Percentiles rank a stretch among this genome's conserved stretches.
These are phyloP conservation scores for Arctopsyche grandis DNA, from an alignment of 1,140 invertebrate genomes.

Conservation along the genomic window DNA sequence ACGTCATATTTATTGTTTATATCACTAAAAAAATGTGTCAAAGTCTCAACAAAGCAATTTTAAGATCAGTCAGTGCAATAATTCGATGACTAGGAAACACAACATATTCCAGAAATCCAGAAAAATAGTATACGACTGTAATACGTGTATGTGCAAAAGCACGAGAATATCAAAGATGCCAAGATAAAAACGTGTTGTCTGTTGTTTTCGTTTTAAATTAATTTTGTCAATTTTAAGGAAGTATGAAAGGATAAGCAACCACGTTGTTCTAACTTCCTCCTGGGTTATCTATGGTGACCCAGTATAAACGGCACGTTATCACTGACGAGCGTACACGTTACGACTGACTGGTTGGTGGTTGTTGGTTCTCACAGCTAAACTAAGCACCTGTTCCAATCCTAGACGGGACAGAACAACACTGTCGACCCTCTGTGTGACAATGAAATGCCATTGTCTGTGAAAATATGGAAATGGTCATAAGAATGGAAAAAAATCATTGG, in stretches of 20 bases:
- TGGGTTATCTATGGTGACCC: neutral
- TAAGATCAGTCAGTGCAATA: too few relatives aligned
- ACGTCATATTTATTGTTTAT: conserved; percentile 42
- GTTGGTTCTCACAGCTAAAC: conserved; percentile 15
- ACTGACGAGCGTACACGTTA: conserved; percentile 24
- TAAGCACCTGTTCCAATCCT: conserved; percentile 15
- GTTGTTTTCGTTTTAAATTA: too few relatives aligned
- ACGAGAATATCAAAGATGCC: too few relatives aligned
- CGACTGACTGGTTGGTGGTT: conserved; percentile 20
- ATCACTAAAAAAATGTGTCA: neutral
- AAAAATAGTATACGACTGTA: too few relatives aligned
- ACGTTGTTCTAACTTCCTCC: too few relatives aligned
- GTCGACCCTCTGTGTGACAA: neutral
- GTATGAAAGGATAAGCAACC: too few relatives aligned
- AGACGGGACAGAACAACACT: neutral
- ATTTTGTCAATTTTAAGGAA: too few relatives aligned
- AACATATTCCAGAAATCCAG: too few relatives aligned
- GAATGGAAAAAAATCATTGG: too few relatives aligned
- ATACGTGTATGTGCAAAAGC: too few relatives aligned
- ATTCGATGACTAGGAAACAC: too few relatives aligned
- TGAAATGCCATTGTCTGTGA: conserved; percentile 3
- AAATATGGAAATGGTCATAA: conserved; percentile 6
- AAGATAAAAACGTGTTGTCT: too few relatives aligned
- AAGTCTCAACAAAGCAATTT: neutral
- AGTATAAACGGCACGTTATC: conserved; percentile 33